Conservation (phyloP, 2,888 invertebrate genomes). For the Electrophaes corylata region DNA sequence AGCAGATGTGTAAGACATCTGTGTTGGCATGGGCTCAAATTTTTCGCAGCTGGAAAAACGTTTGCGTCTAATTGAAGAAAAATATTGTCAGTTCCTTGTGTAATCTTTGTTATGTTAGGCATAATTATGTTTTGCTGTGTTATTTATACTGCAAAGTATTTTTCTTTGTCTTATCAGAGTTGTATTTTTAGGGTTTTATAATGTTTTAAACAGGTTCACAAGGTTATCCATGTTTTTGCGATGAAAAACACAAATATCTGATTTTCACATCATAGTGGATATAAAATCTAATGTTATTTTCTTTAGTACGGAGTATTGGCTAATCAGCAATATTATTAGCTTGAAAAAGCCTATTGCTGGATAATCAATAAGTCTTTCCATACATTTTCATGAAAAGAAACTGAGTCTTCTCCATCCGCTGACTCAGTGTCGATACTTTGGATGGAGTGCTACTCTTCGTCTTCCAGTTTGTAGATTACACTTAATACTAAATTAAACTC, state of each 20-base stretch:
- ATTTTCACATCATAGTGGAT: background rate
- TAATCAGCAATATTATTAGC: no score
- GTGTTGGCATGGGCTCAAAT: conserved; percentile 48
- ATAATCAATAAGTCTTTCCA: no score
- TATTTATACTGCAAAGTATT: conserved; percentile 4
- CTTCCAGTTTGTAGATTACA: no score
- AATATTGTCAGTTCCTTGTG: conserved; percentile 33
- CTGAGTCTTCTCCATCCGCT: no score
- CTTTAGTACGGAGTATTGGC: no score
- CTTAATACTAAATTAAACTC: no score
- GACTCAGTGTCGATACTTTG: no score
- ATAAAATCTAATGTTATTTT: no score
- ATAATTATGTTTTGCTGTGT: conserved; percentile 23
- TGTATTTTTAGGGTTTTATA: background rate
- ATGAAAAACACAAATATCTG: background rate
- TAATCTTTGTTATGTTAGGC: conserved; percentile 33
- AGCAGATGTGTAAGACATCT: conserved; percentile 46
- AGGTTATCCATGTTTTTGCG: no score
- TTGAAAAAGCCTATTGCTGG: no score
- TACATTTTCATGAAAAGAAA: no score
- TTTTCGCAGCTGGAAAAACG: conserved; percentile 32
- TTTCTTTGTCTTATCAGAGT: background rate
- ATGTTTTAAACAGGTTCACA: background rate
- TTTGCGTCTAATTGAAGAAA: conserved; percentile 47
- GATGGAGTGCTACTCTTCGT: no score